Conservation (phyloP, 2,113 vertebrate genomes). For the Mionectes macconnelli region DNA sequence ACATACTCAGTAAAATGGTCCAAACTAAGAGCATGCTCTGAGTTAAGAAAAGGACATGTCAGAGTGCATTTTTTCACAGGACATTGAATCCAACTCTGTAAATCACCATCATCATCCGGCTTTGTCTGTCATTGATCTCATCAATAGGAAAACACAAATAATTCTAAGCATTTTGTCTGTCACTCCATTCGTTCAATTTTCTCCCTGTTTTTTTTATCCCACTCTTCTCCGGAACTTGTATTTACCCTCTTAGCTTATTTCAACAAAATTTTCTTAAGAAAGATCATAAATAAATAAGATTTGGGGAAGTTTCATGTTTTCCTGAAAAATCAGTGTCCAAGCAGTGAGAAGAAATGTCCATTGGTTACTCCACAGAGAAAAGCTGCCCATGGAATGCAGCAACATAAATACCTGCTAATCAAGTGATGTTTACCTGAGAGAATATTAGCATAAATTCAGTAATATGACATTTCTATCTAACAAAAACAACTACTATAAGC, state of each 20-base stretch:
- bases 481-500: not conserved
- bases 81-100: not conserved
- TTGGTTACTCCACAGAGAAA: not conserved
- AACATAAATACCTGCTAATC: not conserved
- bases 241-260: not conserved
- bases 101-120: not conserved
- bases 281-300: not conserved
- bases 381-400: not conserved
- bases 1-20: not conserved
- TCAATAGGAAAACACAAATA: not conserved
- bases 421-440: not conserved
- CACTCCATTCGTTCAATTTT: not conserved
- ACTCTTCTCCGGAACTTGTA: not conserved
- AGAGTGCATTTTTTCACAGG: not conserved
- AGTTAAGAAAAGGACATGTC: not conserved
- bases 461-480: not conserved
- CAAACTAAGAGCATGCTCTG: not conserved
- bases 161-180: not conserved
- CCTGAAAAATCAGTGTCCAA: not conserved
- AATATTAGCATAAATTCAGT: not conserved
- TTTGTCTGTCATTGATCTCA: not conserved
- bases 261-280: not conserved
- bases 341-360: not conserved
- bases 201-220: not conserved
- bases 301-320: not conserved